Evolutionary conservation across 2,888 invertebrate genomes (phyloP), one percentile per base, ranked within the genome.

Genomic region (Campoletis raptor): DNA sequence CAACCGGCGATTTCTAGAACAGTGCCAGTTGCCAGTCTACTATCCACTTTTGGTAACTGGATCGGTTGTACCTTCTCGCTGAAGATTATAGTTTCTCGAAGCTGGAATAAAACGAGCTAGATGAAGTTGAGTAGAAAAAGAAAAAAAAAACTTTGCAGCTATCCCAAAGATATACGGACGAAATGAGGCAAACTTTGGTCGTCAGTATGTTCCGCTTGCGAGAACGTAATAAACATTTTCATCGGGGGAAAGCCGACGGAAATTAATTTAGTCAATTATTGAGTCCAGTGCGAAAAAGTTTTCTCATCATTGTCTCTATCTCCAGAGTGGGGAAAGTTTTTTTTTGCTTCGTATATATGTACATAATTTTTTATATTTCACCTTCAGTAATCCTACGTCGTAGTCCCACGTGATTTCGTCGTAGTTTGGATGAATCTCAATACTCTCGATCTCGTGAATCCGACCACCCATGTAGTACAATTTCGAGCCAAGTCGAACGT

Each of bases 321-420:
- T 70, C 66, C 42, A 4, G 48, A 42, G 15, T 21, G 37, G 36
- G 37, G n/a, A 12, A 8, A 15, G 9, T 18, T 82, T 82, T 36
- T 30, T 72, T 57, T 40, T 67, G 9, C 4, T 54, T 18, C 10
- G n/a, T 54, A 24, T 66, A 66, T 70, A 36, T 21, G 18, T 70
- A 12, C 30, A 30, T 72, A 64, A 42, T 21, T 73, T 57, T 40
- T 64, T 52, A 18, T 30, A 30, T 54, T 83, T 12, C 88, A 92
- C 92, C 90, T 91, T 89, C 57, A 92, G 78, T 42, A 92, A 86
- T 37, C 88, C 92, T 7, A 91, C 86, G 57, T 92, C 91, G 81
- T 89, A 92, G 86, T 92, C 92, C 40, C 89, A 88, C 74, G 81
- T 89, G 18, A 88, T 37, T 40, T 77, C 64, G 64, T 90, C 81